These are phyloP conservation scores for Enteromius mattozi DNA, from an alignment of 2,797 vertebrate genomes.

Conservation along the genomic window DNA sequence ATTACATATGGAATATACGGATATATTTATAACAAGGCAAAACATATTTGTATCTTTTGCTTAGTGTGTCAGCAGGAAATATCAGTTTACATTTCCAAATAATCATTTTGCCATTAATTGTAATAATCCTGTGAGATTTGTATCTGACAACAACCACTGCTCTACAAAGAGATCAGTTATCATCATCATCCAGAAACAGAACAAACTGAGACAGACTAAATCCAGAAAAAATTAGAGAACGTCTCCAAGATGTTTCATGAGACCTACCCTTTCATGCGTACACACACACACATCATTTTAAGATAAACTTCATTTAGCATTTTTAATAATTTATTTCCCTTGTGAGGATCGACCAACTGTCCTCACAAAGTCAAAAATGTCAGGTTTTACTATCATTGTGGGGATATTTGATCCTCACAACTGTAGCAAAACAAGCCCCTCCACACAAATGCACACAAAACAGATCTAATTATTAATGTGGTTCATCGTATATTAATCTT, in stretches of 20 bases:
- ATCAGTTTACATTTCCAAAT: not conserved
- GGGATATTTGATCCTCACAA: no score
- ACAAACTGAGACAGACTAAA: not conserved
- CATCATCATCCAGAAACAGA: not conserved
- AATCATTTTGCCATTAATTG: not conserved
- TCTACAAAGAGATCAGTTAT: not conserved
- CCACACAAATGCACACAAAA: not conserved
- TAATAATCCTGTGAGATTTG: not conserved
- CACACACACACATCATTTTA: not conserved
- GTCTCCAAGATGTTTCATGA: not conserved
- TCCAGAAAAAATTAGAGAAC: not conserved
- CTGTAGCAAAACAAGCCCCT: no score
- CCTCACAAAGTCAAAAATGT: no score
- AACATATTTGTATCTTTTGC: not conserved
- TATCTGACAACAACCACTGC: not conserved
- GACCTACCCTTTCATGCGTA: not conserved
- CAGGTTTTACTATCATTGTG: no score
- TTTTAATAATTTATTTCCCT: no score
- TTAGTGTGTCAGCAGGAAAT: not conserved
- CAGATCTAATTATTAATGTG: not conserved
- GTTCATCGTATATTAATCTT: not conserved
- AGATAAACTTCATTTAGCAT: no score
- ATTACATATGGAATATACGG: not conserved
- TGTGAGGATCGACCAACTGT: no score
- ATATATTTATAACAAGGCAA: not conserved